Evolutionary conservation across 2,888 invertebrate species (phyloP).

Genomic region (Chaetogeoica ovagalla): DNA sequence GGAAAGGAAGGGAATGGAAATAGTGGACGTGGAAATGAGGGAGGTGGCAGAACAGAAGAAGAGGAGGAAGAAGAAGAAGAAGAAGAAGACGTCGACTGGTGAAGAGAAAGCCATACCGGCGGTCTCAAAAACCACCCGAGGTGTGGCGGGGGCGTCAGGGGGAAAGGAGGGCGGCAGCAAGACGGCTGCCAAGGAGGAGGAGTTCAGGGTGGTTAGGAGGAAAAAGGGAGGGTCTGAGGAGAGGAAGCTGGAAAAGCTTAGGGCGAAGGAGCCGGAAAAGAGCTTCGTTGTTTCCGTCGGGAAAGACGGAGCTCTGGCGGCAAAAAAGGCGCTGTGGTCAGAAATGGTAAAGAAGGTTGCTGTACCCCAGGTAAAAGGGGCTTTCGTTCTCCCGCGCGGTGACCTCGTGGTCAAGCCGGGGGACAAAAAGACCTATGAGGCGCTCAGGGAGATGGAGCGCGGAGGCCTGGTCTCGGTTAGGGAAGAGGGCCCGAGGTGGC

Average conservation of each 20-base stretch:
- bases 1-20: too few species aligned
- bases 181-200: too few species aligned
- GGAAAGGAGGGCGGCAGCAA: too few species aligned
- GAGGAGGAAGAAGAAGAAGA: too few species aligned
- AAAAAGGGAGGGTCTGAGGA: too few species aligned
- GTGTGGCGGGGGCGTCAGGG: too few species aligned
- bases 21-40: too few species aligned
- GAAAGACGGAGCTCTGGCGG: background rate
- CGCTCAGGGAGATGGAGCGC: background rate
- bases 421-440: background rate
- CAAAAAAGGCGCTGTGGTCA: background rate
- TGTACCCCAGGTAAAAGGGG: background rate
- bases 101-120: too few species aligned
- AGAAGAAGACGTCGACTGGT: too few species aligned
- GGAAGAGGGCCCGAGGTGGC: slow-evolving; percentile 2
- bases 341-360: background rate
- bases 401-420: background rate
- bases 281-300: background rate
- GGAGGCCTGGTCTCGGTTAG: background rate
- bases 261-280: background rate
- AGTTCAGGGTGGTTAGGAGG: too few species aligned
- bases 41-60: too few species aligned
- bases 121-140: too few species aligned
- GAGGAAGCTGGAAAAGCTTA: background rate
- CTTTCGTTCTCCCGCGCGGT: background rate